Percentiles rank a stretch among this genome's conserved stretches.
Conservation (phyloP, 2,113 vertebrate genomes). For the Pelvicachromis taeniatus region DNA sequence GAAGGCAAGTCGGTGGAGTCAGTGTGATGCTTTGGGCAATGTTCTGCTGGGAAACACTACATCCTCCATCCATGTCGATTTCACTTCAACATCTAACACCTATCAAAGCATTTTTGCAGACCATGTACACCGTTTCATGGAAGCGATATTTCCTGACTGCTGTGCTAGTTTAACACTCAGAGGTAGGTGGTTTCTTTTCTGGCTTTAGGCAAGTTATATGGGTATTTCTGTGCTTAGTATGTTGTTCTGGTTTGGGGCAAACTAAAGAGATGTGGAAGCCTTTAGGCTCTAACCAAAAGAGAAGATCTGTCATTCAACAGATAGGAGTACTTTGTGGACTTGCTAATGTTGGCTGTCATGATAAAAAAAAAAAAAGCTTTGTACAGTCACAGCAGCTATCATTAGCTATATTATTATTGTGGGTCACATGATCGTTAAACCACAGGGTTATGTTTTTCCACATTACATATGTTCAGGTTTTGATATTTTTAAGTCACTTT, state of each 20-base stretch:
- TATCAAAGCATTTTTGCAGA: not conserved
- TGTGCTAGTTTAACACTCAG: not conserved
- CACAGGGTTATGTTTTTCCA: not conserved
- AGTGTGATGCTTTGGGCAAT: not conserved
- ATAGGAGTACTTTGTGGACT: not conserved
- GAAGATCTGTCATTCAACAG: not conserved
- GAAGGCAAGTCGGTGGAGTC: not conserved
- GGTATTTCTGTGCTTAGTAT: not conserved
- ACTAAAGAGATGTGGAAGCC: not conserved
- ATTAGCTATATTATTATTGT: no score
- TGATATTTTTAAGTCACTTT: not conserved
- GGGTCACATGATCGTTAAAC: not conserved
- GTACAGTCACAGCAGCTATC: not conserved
- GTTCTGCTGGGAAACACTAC: not conserved
- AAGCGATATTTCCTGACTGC: not conserved
- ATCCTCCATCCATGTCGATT: not conserved
- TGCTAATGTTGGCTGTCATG: not conserved
- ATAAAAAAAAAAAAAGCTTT: not conserved
- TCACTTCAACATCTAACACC: not conserved
- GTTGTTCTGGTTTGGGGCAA: not conserved
- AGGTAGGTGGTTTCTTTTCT: rapidly evolving
- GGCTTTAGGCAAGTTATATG: not conserved
- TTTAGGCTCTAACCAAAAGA: not conserved
- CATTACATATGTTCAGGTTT: not conserved
- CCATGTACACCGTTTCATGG: not conserved